A percentile compares a stretch with the other conserved stretches of the same genome.
Conservation (phyloP, 2,797 vertebrate species). For the Melanotaenia parkinsoni region DNA sequence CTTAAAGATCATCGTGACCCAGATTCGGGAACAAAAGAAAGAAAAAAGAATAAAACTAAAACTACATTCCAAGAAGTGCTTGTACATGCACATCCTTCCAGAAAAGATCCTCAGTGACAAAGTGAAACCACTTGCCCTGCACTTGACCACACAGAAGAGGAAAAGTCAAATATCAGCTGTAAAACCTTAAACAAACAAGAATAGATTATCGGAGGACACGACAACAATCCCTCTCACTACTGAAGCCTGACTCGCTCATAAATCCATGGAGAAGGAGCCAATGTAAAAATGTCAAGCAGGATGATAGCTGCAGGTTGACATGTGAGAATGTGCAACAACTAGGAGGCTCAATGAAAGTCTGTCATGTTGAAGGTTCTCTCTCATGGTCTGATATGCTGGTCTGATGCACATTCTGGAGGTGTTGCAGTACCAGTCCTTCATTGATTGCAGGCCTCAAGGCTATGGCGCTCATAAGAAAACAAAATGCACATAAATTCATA, state of each 20-base stretch:
- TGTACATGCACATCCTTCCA: conserved; percentile 3
- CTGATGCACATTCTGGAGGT: too few relatives aligned
- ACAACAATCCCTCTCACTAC: too few relatives aligned
- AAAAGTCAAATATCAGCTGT: conserved; percentile 23
- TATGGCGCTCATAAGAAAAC: too few relatives aligned
- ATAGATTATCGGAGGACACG: conserved; percentile 16
- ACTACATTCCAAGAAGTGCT: neutral
- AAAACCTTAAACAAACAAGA: conserved; percentile 26
- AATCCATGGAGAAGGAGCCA: neutral
- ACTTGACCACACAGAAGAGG: conserved; percentile 6
- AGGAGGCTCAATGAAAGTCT: conserved; percentile 2
- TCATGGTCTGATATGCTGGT: neutral
- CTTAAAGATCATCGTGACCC: too few relatives aligned
- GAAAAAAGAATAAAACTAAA: too few relatives aligned
- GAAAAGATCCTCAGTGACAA: neutral
- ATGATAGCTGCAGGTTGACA: neutral
- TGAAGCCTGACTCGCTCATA: neutral
- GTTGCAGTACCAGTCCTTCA: too few relatives aligned
- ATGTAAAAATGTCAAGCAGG: conserved; percentile 24
- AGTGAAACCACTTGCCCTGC: neutral
- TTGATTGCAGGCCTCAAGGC: neutral
- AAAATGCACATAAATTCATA: too few relatives aligned
- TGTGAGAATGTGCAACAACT: neutral
- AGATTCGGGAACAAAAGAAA: too few relatives aligned
- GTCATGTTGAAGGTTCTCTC: conserved; percentile 5